phyloP scores from a whole-genome alignment of 2,113 vertebrate species.

The Narcine bancroftii region DNA sequence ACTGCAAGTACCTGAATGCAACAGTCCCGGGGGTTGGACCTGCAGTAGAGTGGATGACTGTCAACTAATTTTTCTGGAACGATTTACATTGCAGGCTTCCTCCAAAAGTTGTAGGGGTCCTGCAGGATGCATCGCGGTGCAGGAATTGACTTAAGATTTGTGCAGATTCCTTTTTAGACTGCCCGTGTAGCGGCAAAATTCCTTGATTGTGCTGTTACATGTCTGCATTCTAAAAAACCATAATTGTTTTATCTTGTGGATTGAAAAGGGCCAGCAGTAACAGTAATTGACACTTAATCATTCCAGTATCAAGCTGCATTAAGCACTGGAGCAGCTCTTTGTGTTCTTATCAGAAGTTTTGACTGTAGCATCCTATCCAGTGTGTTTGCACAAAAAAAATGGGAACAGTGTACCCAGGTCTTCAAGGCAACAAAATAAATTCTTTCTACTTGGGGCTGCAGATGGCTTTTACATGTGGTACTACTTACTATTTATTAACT shows the following conservation, averaged over 20 bases:
- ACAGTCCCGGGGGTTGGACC: too few species aligned
- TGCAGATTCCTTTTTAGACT: too few species aligned
- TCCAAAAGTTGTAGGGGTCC: too few species aligned
- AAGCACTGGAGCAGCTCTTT: background rate
- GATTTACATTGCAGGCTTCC: too few species aligned
- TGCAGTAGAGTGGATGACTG: too few species aligned
- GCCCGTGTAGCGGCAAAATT: too few species aligned
- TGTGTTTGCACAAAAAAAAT: background rate
- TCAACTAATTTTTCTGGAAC: too few species aligned
- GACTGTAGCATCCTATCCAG: background rate
- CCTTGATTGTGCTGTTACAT: too few species aligned
- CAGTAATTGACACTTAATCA: background rate
- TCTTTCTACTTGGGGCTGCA: background rate
- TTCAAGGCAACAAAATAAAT: background rate
- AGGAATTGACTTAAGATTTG: too few species aligned
- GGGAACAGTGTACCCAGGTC: background rate
- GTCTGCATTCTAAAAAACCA: too few species aligned
- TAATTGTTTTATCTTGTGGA: background rate
- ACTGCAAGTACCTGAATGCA: too few species aligned
- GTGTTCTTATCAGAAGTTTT: background rate
- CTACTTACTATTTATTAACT: background rate
- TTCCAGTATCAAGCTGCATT: background rate
- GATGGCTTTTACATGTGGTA: constrained; percentile 11
- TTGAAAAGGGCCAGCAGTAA: background rate
- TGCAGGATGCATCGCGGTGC: too few species aligned